A percentile compares a stretch with the other conserved stretches of the same genome.
Evolutionary conservation across 2,888 invertebrate genomes (phyloP).

Genomic region (Brenthis ino): DNA sequence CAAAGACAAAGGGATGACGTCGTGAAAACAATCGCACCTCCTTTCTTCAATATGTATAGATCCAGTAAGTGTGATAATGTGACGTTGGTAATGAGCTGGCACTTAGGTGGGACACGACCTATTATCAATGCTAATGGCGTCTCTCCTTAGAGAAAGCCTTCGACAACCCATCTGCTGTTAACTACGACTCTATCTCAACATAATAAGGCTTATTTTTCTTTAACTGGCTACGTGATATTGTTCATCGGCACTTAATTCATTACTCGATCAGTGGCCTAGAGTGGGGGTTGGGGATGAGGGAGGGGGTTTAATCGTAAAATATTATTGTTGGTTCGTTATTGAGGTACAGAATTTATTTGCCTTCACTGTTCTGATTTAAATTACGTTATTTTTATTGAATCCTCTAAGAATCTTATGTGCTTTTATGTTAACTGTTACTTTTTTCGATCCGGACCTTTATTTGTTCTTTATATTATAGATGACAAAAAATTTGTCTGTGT

Average conservation of each 20-base stretch:
- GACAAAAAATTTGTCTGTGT: too few species aligned
- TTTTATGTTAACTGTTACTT: too few species aligned
- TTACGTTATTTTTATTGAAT: slow-evolving; percentile 4
- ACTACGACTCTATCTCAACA: slow-evolving; percentile 23
- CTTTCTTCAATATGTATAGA: slow-evolving; percentile 30
- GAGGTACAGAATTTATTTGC: slow-evolving; percentile 37
- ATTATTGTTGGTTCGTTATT: slow-evolving; percentile 49
- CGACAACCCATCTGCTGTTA: slow-evolving; percentile 23
- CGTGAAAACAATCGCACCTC: slow-evolving; percentile 33
- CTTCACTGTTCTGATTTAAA: slow-evolving; percentile 24
- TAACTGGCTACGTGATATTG: slow-evolving; percentile 35
- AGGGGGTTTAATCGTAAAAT: slow-evolving; percentile 54
- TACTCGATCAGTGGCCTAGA: slow-evolving; percentile 49
- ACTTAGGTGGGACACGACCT: slow-evolving; percentile 60
- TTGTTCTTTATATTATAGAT: too few species aligned
- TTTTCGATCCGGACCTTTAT: too few species aligned
- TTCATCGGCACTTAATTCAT: slow-evolving; percentile 53
- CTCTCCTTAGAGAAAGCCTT: slow-evolving; percentile 43
- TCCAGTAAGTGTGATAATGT: slow-evolving; percentile 30
- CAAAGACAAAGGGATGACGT: slow-evolving; percentile 20
- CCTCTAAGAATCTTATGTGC: neutral
- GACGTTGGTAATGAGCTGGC: slow-evolving; percentile 63
- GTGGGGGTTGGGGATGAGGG: slow-evolving; percentile 43
- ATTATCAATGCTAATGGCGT: slow-evolving; percentile 77
- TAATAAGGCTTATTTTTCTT: slow-evolving; percentile 35